Evolutionary conservation across 1,140 invertebrate species (phyloP), one percentile per base, ranked within the genome.

Genomic region (Mizuhopecten yessoensis): DNA sequence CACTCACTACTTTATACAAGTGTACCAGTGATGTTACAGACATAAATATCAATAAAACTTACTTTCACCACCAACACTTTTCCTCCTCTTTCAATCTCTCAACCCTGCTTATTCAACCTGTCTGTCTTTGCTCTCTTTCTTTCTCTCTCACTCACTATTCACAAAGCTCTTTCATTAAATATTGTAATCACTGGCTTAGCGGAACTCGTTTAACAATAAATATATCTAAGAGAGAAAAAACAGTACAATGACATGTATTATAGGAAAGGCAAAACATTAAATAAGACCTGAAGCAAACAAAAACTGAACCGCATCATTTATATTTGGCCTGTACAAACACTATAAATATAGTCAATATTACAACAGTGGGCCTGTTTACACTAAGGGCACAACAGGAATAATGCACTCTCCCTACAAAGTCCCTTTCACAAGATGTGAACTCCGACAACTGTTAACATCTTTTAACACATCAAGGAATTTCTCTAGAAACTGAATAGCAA

Each of bases 221-320:
- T 75, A 75, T 75, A 75, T 75, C 57, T 75, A 75, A 17, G n/a
- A 29, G 36, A 75, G 57, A 75, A 75, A 75, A n/a, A 75, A 29
- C 57, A 75, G n/a, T 75, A 29, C n/a, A n/a, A n/a, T n/a, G n/a
- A n/a, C 3, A 75, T 75, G 23, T 29, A 29, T 75, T 75, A 75
- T n/a, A n/a, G 57, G 57, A n/a, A 75, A 75, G 57, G 57, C 57
- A 75, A 75, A 75, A 75, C 11, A 11, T 75, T 45, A 13, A 17
- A 29, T 75, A 75, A 75, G 57, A 75, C 23, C 42, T 45, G 17
- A 75, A 75, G 57, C 57, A 75, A 29, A n/a, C 5, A 29, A 17
- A n/a, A 29, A 75, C 57, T 75, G 17, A 75, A 75, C 57, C 29
- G 23, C 57, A 75, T n/a, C 5, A 75, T 75, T 29, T 29, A 75